A percentile compares a stretch with the other conserved stretches of the same genome.
phyloP scores from a whole-genome alignment of 2,113 vertebrate genomes.

The Scalopus aquaticus region DNA sequence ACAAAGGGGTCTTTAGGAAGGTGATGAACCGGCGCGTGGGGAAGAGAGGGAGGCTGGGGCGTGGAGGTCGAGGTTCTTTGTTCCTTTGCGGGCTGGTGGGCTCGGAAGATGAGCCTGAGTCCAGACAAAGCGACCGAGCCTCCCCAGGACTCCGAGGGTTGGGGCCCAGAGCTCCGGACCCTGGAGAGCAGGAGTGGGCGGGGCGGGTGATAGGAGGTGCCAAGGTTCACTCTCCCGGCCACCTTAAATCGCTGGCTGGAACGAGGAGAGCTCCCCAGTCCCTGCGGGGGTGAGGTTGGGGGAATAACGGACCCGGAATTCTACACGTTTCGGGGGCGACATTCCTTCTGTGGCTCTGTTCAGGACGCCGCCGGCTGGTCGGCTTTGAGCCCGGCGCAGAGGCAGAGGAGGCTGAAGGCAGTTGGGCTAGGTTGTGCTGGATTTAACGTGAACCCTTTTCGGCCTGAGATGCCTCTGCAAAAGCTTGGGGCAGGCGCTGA shows the following conservation, averaged over 20 bases:
- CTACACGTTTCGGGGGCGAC: not conserved
- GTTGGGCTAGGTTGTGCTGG: accelerated
- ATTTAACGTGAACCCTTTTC: not conserved
- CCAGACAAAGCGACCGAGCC: conserved; percentile 58
- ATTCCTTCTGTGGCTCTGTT: not conserved
- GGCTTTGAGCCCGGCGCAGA: not conserved
- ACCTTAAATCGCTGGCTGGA: not conserved
- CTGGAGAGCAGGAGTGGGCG: conserved; percentile 10
- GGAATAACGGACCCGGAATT: not conserved
- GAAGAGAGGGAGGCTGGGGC: not conserved
- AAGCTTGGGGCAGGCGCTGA: not conserved
- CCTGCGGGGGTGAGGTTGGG: not conserved
- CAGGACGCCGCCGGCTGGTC: not conserved
- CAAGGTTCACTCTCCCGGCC: not conserved
- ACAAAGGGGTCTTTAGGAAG: conserved; percentile 72
- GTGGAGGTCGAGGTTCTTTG: conserved; percentile 61
- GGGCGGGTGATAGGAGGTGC: not conserved
- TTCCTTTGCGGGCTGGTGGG: conserved; percentile 13
- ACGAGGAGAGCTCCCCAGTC: not conserved
- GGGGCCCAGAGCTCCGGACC: not conserved
- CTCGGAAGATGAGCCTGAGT: not conserved
- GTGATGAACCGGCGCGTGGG: conserved; percentile 12
- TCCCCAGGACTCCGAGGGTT: not conserved
- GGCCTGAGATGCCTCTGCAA: not conserved
- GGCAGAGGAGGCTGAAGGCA: not conserved